A percentile compares a stretch with the other conserved stretches of the same genome.
phyloP scores from a whole-genome alignment of 2,888 invertebrate species.

The Sialis lutaria region DNA sequence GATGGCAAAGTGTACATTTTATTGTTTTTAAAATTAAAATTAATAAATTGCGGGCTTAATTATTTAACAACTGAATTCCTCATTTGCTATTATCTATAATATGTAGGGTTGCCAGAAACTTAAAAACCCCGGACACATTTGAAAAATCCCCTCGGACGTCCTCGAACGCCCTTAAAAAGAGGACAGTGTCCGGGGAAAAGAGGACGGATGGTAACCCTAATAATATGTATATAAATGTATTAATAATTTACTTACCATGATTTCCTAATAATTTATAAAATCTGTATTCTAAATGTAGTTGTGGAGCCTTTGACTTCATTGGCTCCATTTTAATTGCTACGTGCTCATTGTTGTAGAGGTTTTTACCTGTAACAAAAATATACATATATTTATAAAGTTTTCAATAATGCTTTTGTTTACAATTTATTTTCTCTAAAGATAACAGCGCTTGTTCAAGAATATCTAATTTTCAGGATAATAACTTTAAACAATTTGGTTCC shows the following conservation, averaged over 20 bases:
- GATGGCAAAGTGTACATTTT: too few species aligned
- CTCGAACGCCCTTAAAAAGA: too few species aligned
- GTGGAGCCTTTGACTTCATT: conserved; percentile 99
- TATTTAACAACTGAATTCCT: not conserved
- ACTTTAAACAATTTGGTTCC: too few species aligned
- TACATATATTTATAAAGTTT: conserved; percentile 5
- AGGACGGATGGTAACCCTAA: too few species aligned
- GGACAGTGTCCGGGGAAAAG: too few species aligned
- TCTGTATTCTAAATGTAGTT: conserved; percentile 98
- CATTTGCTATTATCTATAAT: not conserved
- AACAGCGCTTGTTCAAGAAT: too few species aligned
- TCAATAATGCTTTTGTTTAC: too few species aligned
- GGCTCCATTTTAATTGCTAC: conserved; percentile 99
- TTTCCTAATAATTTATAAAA: conserved; percentile 99
- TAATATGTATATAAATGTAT: not conserved
- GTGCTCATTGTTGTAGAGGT: conserved; percentile 99
- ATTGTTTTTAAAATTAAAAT: too few species aligned
- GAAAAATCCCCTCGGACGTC: too few species aligned
- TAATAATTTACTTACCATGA: conserved; percentile 53
- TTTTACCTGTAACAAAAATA: conserved; percentile 71
- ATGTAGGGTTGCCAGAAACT: not conserved
- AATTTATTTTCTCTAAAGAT: too few species aligned
- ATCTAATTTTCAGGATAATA: too few species aligned
- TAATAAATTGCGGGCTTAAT: too few species aligned
- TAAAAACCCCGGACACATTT: not conserved